Percentiles rank a stretch among this genome's conserved stretches.
Evolutionary conservation across 2,888 invertebrate species (phyloP).

Genomic region (Agonopterix arenella): DNA sequence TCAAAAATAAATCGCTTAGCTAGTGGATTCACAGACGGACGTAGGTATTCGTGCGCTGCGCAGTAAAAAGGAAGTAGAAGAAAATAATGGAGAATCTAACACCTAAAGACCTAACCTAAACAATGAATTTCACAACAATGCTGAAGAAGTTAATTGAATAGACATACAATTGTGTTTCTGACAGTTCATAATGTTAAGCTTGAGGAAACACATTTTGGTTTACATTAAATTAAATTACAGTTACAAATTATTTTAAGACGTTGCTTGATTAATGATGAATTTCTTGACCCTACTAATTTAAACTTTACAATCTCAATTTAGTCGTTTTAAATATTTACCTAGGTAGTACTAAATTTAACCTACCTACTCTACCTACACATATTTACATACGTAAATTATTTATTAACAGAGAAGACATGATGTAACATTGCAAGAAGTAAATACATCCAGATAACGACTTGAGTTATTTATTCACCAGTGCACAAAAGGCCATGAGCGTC

Average conservation of each 20-base stretch:
- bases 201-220: neutral
- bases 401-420: slow-evolving; percentile 2
- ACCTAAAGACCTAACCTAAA: neutral
- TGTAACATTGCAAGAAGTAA: slow-evolving; percentile 5
- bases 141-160: slow-evolving; percentile 5
- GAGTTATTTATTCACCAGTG: slow-evolving; percentile 16
- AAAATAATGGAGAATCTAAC: neutral
- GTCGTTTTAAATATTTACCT: too few relatives aligned
- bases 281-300: too few relatives aligned
- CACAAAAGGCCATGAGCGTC: slow-evolving; percentile 50
- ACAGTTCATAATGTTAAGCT: slow-evolving; percentile 1
- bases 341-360: too few relatives aligned
- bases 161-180: slow-evolving; percentile 4
- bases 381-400: neutral
- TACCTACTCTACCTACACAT: too few relatives aligned
- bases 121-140: slow-evolving; percentile 1
- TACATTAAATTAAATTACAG: too few relatives aligned
- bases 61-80: too few relatives aligned
- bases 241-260: too few relatives aligned
- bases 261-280: too few relatives aligned
- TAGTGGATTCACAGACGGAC: too few relatives aligned
- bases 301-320: too few relatives aligned
- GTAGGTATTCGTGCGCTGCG: too few relatives aligned
- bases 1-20: too few relatives aligned
- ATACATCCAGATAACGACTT: slow-evolving; percentile 4